phyloP scores from a whole-genome alignment of 2,113 vertebrate species.

The Equus quagga region DNA sequence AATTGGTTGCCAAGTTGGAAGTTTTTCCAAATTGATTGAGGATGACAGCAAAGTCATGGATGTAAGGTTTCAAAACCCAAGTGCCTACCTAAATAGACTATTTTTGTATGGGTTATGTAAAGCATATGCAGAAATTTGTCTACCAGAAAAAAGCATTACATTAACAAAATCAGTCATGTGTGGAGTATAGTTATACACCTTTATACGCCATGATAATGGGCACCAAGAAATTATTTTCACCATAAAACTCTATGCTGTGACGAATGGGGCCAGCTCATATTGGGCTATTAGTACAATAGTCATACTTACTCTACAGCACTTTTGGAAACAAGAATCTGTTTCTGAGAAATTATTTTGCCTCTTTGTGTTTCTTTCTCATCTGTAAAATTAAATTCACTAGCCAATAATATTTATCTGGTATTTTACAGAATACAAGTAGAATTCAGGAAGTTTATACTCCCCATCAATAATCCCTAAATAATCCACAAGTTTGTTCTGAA shows the following conservation, averaged over 20 bases:
- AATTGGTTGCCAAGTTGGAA: neutral
- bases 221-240: neutral
- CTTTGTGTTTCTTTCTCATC: constrained; percentile 48
- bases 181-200: neutral
- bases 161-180: neutral
- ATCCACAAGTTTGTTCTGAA: neutral
- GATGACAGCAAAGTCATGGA: neutral
- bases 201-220: neutral
- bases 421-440: constrained; percentile 6
- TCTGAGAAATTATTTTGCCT: constrained; percentile 25
- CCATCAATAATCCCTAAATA: neutral
- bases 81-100: neutral
- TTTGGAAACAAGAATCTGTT: neutral
- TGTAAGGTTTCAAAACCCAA: constrained; percentile 12
- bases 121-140: neutral
- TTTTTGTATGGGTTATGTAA: constrained; percentile 14
- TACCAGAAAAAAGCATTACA: constrained; percentile 28
- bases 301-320: neutral
- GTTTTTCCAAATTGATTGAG: constrained; percentile 37
- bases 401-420: constrained; percentile 58
- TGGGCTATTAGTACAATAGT: neutral
- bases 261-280: neutral
- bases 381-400: constrained; percentile 64
- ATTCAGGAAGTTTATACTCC: constrained; percentile 44
- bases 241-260: neutral